Evolutionary conservation across 2,888 invertebrate species (phyloP), one percentile per base, ranked within the genome.

Genomic region (Tenthredo scrophulariae): DNA sequence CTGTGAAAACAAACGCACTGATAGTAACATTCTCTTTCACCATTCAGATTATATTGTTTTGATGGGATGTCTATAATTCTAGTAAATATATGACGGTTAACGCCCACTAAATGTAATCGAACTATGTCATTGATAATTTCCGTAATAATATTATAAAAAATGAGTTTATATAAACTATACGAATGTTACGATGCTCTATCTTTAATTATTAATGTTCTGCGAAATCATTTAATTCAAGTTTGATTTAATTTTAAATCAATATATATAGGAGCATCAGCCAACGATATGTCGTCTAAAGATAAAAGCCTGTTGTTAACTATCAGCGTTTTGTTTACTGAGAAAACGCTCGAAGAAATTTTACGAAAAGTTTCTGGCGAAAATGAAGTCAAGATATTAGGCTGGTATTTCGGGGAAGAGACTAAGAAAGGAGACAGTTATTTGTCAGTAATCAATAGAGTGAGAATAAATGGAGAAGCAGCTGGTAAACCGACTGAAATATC

Each of bases 351-450:
- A 87, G 92, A 93, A 85, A 93, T 95, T 46, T 89, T 95, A 1
- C 86, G 87, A 2, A 92, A 91, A 65, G 90, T 90, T 1, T 92
- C 92, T 6, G 92, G 93, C 33, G 86, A 87, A 6, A 86, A 88
- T 26, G 86, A 89, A 37, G 91, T 93, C 0, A 91, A 92, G 75
- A 90, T 94, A 29, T 92, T 92, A 1, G 92, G 93, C 0, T 94
- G 93, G 92, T 90, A 93, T 85, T 94, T 94, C 86, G 93, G 93
- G 0, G 89, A 91, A 37, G 93, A 93, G 10, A 94, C 92, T 85
- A 94, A 94, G 77, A 96, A 96, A 91, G 97, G 97, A 0, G 97
- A 97, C 89, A 96, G 96, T 0, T 97, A 96, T 89, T 91, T 97
- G 80, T 96, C 97, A 88, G 95, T 95, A 86, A 93, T 96, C 0